These are phyloP conservation scores for Papilio dardanus DNA, from an alignment of 1,140 invertebrate species.

Conservation along the genomic window DNA sequence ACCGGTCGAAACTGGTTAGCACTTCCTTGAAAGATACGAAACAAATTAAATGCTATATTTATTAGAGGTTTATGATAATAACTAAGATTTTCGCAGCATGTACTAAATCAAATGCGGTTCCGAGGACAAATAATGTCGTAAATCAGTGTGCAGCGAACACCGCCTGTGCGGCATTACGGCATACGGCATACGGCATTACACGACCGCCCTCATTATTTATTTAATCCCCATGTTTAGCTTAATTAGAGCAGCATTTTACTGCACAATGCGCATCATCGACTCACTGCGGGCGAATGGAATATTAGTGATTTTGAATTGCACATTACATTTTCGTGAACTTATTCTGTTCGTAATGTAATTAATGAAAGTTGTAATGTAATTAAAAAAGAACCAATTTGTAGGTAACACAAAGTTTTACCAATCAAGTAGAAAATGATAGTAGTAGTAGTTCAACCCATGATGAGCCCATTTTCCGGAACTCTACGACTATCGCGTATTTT, in stretches of 20 bases:
- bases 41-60: no score
- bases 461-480: no score
- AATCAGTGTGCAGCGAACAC: constrained; percentile 11
- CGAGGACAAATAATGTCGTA: constrained; percentile 14
- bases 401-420: no score
- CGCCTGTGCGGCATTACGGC: constrained; percentile 3
- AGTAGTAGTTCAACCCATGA: no score
- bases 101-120: constrained; percentile 8
- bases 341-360: no score
- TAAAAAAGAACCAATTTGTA: no score
- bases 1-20: not conserved
- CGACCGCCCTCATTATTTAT: constrained; percentile 18
- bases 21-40: not conserved
- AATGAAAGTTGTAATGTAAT: no score
- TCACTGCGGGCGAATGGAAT: not conserved
- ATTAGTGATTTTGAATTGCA: no score
- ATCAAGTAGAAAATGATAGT: no score
- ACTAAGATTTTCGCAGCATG: not conserved
- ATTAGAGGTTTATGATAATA: not conserved
- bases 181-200: constrained; percentile 10
- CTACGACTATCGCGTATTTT: no score
- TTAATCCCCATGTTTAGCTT: constrained; percentile 17
- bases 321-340: no score
- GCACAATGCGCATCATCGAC: not conserved
- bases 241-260: constrained; percentile 25